Conservation (phyloP, 2,113 vertebrate species). For the Lamprotornis superbus region DNA sequence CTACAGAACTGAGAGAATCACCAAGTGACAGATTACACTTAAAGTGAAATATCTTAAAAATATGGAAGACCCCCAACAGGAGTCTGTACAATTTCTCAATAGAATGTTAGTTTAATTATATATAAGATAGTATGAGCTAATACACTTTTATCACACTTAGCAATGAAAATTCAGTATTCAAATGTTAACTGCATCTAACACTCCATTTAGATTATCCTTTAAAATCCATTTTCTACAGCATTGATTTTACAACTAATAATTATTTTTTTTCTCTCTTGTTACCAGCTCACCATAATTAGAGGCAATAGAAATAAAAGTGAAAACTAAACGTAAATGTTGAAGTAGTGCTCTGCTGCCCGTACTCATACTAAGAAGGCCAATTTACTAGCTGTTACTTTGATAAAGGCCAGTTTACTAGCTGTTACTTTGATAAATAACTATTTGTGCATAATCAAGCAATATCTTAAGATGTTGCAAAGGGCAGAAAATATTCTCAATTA, state of each 20-base stretch:
- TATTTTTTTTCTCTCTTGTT: not conserved
- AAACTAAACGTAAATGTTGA: not conserved
- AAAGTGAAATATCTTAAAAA: not conserved
- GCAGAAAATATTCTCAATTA: not conserved
- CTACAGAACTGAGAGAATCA: not conserved
- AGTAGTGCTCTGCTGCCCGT: not conserved
- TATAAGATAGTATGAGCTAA: not conserved
- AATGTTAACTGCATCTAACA: not conserved
- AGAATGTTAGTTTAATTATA: not conserved
- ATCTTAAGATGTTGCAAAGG: not conserved
- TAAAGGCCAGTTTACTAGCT: not conserved
- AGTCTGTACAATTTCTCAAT: not conserved
- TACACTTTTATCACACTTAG: not conserved
- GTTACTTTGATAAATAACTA: not conserved
- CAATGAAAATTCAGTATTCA: not conserved
- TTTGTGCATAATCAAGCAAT: not conserved
- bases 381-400: not conserved
- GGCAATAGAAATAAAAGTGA: not conserved
- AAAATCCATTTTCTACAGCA: slow-evolving; percentile 6
- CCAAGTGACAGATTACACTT: not conserved
- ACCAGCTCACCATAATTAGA: not conserved
- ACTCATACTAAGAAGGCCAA: not conserved
- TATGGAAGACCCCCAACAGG: not conserved
- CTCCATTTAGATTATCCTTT: not conserved
- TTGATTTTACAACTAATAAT: not conserved